Conservation (phyloP, 2,113 vertebrate genomes). For the Gila orcuttii region DNA sequence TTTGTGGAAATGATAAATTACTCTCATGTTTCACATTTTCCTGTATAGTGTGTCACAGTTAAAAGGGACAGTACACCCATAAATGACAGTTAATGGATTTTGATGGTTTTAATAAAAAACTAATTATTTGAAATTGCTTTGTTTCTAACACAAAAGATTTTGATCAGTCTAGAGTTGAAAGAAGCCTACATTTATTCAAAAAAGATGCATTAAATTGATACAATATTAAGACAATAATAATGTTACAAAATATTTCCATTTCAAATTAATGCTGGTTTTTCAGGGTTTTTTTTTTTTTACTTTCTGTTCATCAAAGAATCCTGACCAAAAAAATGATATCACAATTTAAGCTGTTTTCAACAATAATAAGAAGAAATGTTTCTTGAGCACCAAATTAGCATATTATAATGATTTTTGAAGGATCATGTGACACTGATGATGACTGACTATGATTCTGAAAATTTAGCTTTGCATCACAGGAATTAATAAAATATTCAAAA, state of each 20-base stretch:
- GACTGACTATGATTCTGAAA: too few relatives aligned
- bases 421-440: background rate
- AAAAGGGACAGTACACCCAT: background rate
- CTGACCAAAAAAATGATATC: background rate
- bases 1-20: slow-evolving; percentile 49
- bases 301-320: background rate
- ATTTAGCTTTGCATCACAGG: background rate
- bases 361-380: background rate
- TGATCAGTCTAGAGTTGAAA: background rate
- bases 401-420: background rate
- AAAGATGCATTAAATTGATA: background rate
- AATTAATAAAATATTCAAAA: background rate
- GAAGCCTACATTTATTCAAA: background rate
- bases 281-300: too few relatives aligned
- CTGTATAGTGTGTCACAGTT: slow-evolving; percentile 1
- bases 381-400: background rate
- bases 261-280: background rate
- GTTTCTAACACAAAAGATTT: background rate
- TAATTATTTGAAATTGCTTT: background rate
- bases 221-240: background rate
- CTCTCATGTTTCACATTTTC: slow-evolving; percentile 13
- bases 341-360: background rate
- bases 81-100: background rate
- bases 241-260: background rate
- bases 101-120: background rate